Base-by-base conservation (phyloP, 2,113 vertebrate species). In the Rhinoderma darwinii region DNA sequence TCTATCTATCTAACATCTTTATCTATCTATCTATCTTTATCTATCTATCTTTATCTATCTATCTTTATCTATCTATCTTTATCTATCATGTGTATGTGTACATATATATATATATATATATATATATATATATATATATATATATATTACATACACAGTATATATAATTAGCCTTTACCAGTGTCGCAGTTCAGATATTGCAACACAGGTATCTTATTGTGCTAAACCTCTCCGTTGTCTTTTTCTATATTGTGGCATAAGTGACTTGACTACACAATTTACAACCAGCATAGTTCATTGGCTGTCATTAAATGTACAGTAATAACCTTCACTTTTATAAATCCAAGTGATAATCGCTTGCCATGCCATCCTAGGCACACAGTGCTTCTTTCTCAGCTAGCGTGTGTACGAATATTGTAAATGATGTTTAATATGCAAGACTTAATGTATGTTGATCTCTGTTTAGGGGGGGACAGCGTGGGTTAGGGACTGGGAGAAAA, bases 381-480 rank as follows among this genome's bases (percentile, higher is more conserved):
- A 56, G 25, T 43, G 70, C 35, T 84, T 43, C 25, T 84, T 30
- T 74, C 83, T 51, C 54, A 75, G 50, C 37, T 59, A 61, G 70
- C 2, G 7, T 47, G 41, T 77, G 41, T 47, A 77, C 22, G 56
- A 30, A 77, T 85, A 63, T 85, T 85, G 84, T 68, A 85, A 77
- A 77, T 77, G 15, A 85, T 85, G 35, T 66, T 95, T 94, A 92
- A 93, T 93, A 94, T 94, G 93, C 94, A 89, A 1, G 89, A 90
- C 92, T 90, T 92, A 92, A 92, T 93, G 91, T 91, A 91, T 92
- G 87, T 92, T 95, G 94, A 95, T 84, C 94, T 92, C 90, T 91
- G 93, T 92, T 94, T 93, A 54, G 78, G 78, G 76, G 66, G 66
- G 63, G n/a, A n/a, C 59, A 44, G 51, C 5, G 37, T 41, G 76